Percentiles rank a stretch among this genome's conserved stretches.
These are phyloP conservation scores for Nomada ferruginata DNA, from an alignment of 2,888 invertebrate genomes.

Conservation along the genomic window DNA sequence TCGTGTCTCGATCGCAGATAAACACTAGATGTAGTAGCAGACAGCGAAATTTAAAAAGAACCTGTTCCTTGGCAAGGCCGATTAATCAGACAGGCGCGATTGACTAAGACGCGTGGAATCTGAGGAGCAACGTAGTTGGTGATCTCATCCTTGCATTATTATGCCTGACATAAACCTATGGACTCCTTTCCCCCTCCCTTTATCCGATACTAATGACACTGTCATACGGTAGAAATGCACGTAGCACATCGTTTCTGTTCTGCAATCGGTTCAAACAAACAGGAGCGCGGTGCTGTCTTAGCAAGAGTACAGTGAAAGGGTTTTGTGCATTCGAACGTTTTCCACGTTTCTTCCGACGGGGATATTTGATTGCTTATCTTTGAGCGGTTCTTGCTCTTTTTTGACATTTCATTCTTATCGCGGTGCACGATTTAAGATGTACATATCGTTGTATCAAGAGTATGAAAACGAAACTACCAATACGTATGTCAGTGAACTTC, in stretches of 20 bases:
- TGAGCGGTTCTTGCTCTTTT: neutral
- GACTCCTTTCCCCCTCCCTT: constrained; percentile 58
- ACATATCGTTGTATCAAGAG: constrained; percentile 80
- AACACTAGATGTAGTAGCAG: constrained; percentile 27
- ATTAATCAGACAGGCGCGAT: constrained; percentile 70
- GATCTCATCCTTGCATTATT: constrained; percentile 82
- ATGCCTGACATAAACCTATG: constrained; percentile 80
- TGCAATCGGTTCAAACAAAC: constrained; percentile 77
- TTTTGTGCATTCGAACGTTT: constrained; percentile 38
- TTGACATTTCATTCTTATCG: neutral
- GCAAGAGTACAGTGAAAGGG: constrained; percentile 67
- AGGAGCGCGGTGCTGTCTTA: constrained; percentile 58
- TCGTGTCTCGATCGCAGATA: neutral
- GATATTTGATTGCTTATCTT: neutral
- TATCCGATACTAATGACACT: constrained; percentile 52
- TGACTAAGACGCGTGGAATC: constrained; percentile 83
- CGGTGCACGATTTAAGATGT: constrained; percentile 69
- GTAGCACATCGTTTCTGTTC: constrained; percentile 72
- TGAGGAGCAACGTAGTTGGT: constrained; percentile 81
- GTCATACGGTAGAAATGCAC: constrained; percentile 53
- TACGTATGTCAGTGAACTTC: constrained; percentile 78
- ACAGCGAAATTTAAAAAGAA: constrained; percentile 54
- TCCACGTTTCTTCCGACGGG: neutral
- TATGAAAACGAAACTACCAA: constrained; percentile 74
- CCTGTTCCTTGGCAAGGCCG: constrained; percentile 73